These are phyloP conservation scores for Tarsius wallacei DNA, from an alignment of 2,797 vertebrate species.

Conservation along the genomic window DNA sequence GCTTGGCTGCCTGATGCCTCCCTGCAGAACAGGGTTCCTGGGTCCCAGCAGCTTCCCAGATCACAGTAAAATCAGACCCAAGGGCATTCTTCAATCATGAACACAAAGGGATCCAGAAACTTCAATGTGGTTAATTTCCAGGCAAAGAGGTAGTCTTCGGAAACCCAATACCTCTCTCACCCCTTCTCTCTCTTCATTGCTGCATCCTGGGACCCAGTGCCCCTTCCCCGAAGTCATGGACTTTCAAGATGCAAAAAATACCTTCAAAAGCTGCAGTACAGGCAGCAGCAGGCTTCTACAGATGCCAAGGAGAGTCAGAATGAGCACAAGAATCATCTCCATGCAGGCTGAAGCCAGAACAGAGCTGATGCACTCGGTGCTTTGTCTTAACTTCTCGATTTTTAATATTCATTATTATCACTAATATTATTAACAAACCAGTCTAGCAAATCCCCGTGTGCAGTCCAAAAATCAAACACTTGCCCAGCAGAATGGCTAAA, in stretches of 20 bases:
- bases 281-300: background rate
- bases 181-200: background rate
- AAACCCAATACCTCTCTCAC: background rate
- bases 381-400: background rate
- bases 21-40: background rate
- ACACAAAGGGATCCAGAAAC: background rate
- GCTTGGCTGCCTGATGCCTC: background rate
- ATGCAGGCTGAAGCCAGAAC: accelerated
- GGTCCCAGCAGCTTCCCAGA: background rate
- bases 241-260: background rate
- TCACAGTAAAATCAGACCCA: no score
- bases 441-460: no score
- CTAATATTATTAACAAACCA: background rate
- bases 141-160: background rate
- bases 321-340: no score
- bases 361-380: background rate
- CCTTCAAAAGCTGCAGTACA: background rate
- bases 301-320: background rate
- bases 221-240: background rate
- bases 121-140: background rate
- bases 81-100: background rate
- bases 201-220: background rate
- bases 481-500: background rate
- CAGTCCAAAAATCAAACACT: background rate
- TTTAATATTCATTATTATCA: background rate